Evolutionary conservation across 1,140 invertebrate genomes (phyloP), one percentile per base, ranked within the genome.

Genomic region (Gonatopus flavifemur): DNA sequence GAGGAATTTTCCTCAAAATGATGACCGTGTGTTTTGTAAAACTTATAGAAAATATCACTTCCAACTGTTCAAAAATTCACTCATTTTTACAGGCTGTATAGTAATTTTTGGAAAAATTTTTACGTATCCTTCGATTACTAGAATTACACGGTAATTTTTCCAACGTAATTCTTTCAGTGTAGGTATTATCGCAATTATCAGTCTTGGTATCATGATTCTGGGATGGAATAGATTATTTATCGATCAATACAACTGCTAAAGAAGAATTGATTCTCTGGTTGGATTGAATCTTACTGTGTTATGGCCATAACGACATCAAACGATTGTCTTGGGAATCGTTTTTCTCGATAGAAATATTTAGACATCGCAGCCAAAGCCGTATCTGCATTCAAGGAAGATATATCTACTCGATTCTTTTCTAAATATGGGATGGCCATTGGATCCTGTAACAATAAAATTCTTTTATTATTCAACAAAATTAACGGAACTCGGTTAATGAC

Each of bases 361-460:
- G 56, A 60, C 52, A 63, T 63, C 10, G 40, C 20, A 20, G 45
- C 25, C 13, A 72, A 28, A 9, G 54, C 55, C 24, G 37, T 19
- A 31, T 68, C 69, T n/a, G 64, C 57, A 20, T 72, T 55, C 10
- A 66, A 12, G 39, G 50, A 35, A 19, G 44, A 52, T 9, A 24
- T 28, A 6, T 36, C 46, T n/a, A 55, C 5, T 49, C 33, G 45
- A 55, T 54, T 40, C 13, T 66, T 51, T 9, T 57, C 44, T 25
- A 66, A 43, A 36, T 66, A 69, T 12, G 49, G 57, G 4, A 55
- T 30, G 10, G 57, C 65, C n/a, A 58, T 36, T 40, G 36, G 20
- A 44, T 59, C 55, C 69, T 67, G 21, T 40, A 61, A 53, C 9
- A 19, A 42, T 31, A 32, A 36, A 31, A 28, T 28, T 8, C 18